These are phyloP conservation scores for Oryzias curvinotus DNA, from an alignment of 2,113 vertebrate species.

Conservation along the genomic window DNA sequence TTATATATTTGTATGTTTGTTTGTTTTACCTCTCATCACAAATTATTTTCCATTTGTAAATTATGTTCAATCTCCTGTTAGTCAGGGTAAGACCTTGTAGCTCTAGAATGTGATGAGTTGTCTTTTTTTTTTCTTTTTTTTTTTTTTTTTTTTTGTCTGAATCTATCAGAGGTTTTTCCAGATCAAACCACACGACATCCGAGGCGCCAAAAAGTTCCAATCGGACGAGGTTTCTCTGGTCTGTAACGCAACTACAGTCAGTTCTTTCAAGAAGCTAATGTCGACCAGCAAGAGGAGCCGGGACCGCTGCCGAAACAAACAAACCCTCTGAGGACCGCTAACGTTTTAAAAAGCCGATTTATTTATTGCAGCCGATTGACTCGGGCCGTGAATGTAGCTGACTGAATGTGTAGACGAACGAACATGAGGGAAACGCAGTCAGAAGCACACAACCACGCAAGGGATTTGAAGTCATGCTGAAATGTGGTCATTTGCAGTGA, in stretches of 20 bases:
- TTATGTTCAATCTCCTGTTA: constrained; percentile 70
- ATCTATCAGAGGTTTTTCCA: constrained; percentile 60
- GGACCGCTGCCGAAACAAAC: constrained; percentile 54
- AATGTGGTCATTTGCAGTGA: constrained; percentile 26
- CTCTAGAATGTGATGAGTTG: constrained; percentile 69
- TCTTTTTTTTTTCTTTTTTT: constrained; percentile 33
- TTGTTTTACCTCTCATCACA: constrained; percentile 74
- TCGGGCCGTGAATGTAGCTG: constrained; percentile 76
- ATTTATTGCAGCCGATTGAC: constrained; percentile 71
- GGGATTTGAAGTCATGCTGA: constrained; percentile 53
- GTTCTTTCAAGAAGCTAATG: constrained; percentile 35
- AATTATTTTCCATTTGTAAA: constrained; percentile 74
- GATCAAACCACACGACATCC: constrained; percentile 59
- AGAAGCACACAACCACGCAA: constrained; percentile 63
- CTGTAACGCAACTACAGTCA: constrained; percentile 17
- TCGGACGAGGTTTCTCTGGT: constrained; percentile 40
- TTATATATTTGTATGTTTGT: constrained; percentile 85
- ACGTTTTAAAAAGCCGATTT: constrained; percentile 57
- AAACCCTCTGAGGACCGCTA: constrained; percentile 19
- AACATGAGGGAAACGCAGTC: constrained; percentile 69
- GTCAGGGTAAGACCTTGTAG: constrained; percentile 67
- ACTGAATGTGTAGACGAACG: constrained; percentile 57
- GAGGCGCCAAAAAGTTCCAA: constrained; percentile 41
- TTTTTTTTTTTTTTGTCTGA: constrained; percentile 28
- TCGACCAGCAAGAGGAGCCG: constrained; percentile 50